phyloP scores from a whole-genome alignment of 2,797 vertebrate genomes.

The Ambastaia sidthimunki region DNA sequence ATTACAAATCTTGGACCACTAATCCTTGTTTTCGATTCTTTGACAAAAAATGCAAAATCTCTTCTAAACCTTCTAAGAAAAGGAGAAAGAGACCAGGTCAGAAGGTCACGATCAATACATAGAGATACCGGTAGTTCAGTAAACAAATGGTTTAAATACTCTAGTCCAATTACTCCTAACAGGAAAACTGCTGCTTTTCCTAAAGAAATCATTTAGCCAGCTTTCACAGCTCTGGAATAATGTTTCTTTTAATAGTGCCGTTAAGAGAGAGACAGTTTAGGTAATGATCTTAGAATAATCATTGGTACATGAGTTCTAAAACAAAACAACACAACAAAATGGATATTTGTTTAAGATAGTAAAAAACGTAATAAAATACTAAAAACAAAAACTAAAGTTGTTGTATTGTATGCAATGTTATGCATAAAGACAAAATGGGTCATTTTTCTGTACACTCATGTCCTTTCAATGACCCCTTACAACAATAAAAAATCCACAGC shows the following conservation, averaged over 20 bases:
- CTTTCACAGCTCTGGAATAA: neutral
- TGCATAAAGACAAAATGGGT: neutral
- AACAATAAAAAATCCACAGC: neutral
- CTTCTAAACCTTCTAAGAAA: neutral
- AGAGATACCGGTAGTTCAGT: neutral
- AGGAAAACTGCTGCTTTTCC: neutral
- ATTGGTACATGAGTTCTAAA: neutral
- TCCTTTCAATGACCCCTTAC: conserved; percentile 3
- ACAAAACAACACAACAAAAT: neutral
- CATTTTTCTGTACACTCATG: neutral
- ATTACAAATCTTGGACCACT: neutral
- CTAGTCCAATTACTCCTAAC: neutral
- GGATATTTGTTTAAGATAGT: neutral
- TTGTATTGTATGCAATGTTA: neutral
- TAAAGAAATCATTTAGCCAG: neutral
- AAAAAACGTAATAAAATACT: neutral
- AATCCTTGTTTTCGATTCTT: neutral
- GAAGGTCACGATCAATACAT: neutral
- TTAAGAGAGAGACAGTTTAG: neutral
- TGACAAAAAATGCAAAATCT: neutral
- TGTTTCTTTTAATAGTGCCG: neutral
- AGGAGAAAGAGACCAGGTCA: neutral
- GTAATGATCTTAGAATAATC: neutral
- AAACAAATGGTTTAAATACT: neutral
- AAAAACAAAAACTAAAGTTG: neutral